phyloP scores from a whole-genome alignment of 2,888 invertebrate genomes.

The Lissonota sp. region DNA sequence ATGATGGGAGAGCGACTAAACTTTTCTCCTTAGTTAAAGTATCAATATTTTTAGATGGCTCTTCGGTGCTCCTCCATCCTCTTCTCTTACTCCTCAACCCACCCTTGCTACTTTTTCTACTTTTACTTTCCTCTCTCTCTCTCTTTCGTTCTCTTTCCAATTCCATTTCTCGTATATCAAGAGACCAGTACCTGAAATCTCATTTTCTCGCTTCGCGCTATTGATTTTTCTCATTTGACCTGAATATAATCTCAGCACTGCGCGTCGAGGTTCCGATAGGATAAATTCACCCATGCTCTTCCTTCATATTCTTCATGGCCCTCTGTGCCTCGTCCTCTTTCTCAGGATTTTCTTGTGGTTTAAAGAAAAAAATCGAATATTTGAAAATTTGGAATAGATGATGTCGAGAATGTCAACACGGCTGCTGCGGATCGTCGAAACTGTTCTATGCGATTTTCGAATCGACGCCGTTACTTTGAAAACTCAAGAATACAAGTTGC shows the following conservation, averaged over 20 bases:
- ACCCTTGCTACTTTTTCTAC: slow-evolving; percentile 17
- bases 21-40: slow-evolving; percentile 81
- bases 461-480: neutral
- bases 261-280: slow-evolving; percentile 8
- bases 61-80: slow-evolving; percentile 68
- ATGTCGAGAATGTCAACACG: slow-evolving; percentile 10
- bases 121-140: slow-evolving; percentile 38
- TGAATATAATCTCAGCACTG: slow-evolving; percentile 54
- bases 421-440: slow-evolving; percentile 1
- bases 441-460: neutral
- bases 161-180: slow-evolving; percentile 56
- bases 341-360: too few species aligned
- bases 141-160: slow-evolving; percentile 30
- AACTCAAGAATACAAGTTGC: neutral
- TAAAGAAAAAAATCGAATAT: too few species aligned
- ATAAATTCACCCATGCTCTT: slow-evolving; percentile 19
- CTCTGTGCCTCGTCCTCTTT: neutral
- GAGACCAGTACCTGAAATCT: slow-evolving; percentile 71
- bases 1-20: slow-evolving; percentile 66
- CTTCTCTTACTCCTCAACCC: slow-evolving; percentile 7
- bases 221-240: slow-evolving; percentile 74
- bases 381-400: neutral
- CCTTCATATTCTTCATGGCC: slow-evolving; percentile 1
- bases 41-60: slow-evolving; percentile 80
- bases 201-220: slow-evolving; percentile 71